phyloP scores from a whole-genome alignment of 2,888 invertebrate species.

The Acrobasis consociella region DNA sequence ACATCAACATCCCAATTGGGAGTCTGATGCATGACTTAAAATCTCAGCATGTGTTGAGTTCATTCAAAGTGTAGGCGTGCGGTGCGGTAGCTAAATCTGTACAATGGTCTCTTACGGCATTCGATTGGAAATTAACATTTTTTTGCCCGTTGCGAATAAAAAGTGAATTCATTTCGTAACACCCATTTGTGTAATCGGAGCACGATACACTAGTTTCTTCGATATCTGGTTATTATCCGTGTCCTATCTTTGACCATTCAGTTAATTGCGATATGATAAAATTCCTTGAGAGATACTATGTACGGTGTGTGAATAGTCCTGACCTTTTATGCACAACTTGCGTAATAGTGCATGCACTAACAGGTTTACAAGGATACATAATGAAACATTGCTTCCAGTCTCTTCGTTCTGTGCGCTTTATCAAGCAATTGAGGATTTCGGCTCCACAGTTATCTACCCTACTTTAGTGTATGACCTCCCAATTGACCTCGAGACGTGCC shows the following conservation, averaged over 20 bases:
- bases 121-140: slow-evolving; percentile 35
- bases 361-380: slow-evolving; percentile 40
- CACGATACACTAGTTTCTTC: slow-evolving; percentile 36
- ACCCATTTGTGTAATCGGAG: slow-evolving; percentile 37
- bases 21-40: slow-evolving; percentile 34
- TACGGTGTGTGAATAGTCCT: slow-evolving; percentile 26
- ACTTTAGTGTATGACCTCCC: slow-evolving; percentile 53
- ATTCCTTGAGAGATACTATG: slow-evolving; percentile 22
- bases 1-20: slow-evolving; percentile 37
- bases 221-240: slow-evolving; percentile 36
- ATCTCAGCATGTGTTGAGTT: slow-evolving; percentile 43
- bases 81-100: slow-evolving; percentile 46
- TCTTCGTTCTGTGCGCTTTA: slow-evolving; percentile 36
- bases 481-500: slow-evolving; percentile 63
- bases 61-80: slow-evolving; percentile 42
- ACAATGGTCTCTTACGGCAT: slow-evolving; percentile 40
- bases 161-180: slow-evolving; percentile 46
- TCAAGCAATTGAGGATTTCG: slow-evolving; percentile 40
- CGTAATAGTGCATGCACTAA: slow-evolving; percentile 33
- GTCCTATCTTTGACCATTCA: slow-evolving; percentile 38
- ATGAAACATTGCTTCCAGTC: slow-evolving; percentile 16
- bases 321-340: slow-evolving; percentile 30
- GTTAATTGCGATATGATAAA: slow-evolving; percentile 19
- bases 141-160: slow-evolving; percentile 37
- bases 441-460: slow-evolving; percentile 53